Evolutionary conservation across 2,113 vertebrate species (phyloP).

Genomic region (Pica pica): DNA sequence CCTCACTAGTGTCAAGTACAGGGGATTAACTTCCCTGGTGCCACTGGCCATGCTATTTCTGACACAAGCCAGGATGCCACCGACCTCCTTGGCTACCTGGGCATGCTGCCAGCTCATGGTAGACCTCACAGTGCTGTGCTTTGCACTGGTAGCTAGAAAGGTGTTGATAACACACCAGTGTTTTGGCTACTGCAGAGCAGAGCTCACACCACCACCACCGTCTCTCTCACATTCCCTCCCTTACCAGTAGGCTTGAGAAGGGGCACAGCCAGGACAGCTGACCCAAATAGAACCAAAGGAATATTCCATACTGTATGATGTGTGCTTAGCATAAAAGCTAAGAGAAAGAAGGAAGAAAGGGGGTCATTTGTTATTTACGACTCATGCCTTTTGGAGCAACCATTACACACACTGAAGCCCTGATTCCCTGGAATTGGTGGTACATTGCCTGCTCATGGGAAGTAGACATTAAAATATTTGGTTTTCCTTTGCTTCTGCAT

Average conservation of each 20-base stretch:
- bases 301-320: background rate
- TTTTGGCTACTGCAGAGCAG: background rate
- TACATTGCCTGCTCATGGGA: background rate
- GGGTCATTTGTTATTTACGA: background rate
- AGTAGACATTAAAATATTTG: background rate
- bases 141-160: background rate
- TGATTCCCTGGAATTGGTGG: rapidly evolving
- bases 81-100: background rate
- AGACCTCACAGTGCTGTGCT: background rate
- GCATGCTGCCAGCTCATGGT: background rate
- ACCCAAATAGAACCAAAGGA: background rate
- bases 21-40: background rate
- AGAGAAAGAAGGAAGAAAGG: background rate
- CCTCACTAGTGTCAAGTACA: background rate
- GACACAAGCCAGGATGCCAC: background rate
- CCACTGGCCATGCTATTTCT: background rate
- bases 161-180: background rate
- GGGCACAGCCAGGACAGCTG: background rate
- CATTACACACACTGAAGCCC: background rate
- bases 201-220: background rate
- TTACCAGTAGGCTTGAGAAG: background rate
- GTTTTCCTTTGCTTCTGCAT: rapidly evolving
- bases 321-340: background rate
- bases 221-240: background rate
- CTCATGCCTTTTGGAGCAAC: background rate